Evolutionary conservation across 2,797 vertebrate species (phyloP).

Genomic region (Ceryle rudis): DNA sequence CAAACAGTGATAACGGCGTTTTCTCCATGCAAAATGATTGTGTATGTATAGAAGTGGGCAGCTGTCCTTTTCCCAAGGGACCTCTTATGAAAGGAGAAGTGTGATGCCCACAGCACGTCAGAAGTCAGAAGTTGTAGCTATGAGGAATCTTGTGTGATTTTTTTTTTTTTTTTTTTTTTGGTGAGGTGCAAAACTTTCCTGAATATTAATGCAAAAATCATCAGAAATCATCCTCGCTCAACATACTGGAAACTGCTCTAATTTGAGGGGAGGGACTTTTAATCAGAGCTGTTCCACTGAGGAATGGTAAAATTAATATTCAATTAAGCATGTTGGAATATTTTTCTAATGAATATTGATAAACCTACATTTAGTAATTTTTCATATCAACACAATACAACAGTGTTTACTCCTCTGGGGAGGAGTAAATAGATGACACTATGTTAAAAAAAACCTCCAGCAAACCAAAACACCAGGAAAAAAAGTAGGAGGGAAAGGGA

Average conservation of each 20-base stretch:
- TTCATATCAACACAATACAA: background rate
- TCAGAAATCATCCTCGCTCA: background rate
- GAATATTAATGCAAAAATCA: background rate
- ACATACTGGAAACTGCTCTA: background rate
- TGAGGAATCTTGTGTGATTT: background rate
- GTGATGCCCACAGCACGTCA: background rate
- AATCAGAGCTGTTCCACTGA: background rate
- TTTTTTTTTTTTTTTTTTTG: background rate
- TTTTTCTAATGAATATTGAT: background rate
- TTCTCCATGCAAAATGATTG: background rate
- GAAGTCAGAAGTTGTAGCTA: background rate
- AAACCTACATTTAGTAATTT: background rate
- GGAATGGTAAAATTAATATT: constrained; percentile 23
- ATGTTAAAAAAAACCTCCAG: background rate
- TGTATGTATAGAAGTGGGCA: background rate
- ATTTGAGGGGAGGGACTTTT: background rate
- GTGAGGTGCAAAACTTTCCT: background rate
- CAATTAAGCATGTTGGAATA: background rate
- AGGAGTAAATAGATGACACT: background rate
- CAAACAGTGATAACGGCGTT: background rate
- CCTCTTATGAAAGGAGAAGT: background rate
- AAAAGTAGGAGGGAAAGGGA: background rate
- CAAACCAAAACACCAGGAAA: background rate
- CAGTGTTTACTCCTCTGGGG: background rate
- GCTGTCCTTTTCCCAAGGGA: background rate